Conservation (phyloP, 2,888 invertebrate genomes). For the Chaitophorus viminalis region DNA sequence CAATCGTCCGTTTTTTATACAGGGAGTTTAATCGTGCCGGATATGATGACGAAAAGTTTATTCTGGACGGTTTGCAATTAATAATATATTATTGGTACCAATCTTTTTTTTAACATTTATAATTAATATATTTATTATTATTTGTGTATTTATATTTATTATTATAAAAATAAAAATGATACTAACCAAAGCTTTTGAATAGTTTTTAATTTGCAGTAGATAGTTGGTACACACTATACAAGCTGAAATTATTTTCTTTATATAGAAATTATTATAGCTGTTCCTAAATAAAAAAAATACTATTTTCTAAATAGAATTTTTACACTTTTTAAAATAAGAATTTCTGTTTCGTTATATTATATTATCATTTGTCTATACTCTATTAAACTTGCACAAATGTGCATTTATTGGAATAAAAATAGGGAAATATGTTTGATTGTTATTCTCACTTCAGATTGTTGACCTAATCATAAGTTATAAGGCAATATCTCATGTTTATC, state of each 20-base stretch:
- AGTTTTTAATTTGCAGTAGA: neutral
- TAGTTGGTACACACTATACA: too few relatives aligned
- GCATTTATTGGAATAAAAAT: neutral
- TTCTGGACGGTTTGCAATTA: neutral
- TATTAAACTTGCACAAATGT: neutral
- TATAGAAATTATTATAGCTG: too few relatives aligned
- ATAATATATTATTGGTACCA: neutral
- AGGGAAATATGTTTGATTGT: neutral
- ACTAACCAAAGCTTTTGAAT: neutral
- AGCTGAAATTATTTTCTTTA: too few relatives aligned
- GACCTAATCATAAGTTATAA: neutral
- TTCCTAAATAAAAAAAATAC: neutral
- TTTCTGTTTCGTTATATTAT: too few relatives aligned
- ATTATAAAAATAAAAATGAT: neutral
- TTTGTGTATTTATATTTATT: neutral
- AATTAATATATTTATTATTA: neutral
- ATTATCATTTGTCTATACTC: too few relatives aligned
- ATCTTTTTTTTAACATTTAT: neutral
- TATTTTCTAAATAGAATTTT: neutral
- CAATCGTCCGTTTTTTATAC: neutral
- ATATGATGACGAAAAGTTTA: neutral
- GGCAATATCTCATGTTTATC: slow-evolving; percentile 22
- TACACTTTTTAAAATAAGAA: too few relatives aligned
- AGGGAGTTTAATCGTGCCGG: neutral
- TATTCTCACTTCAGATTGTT: neutral